phyloP scores from a whole-genome alignment of 2,888 invertebrate species.

The Gisinianus flammeolus region DNA sequence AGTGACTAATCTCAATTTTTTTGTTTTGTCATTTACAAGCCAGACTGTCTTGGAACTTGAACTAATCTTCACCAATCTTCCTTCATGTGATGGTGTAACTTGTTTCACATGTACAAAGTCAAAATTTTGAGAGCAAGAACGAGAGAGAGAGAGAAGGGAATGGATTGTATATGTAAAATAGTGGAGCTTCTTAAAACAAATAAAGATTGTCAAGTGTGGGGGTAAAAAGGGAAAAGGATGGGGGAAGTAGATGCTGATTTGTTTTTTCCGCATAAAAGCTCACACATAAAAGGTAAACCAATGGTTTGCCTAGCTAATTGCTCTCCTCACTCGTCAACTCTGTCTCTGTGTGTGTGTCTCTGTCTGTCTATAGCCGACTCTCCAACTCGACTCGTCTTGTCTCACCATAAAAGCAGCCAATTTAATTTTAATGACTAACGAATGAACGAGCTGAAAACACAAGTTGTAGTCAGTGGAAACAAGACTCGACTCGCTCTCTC shows the following conservation, averaged over 20 bases:
- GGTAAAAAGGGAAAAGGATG: neutral
- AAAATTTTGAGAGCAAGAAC: too few species aligned
- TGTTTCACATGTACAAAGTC: too few species aligned
- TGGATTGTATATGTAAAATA: slow-evolving; percentile 5
- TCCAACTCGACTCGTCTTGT: neutral
- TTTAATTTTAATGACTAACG: slow-evolving; percentile 34
- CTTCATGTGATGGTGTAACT: too few species aligned
- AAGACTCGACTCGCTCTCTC: neutral
- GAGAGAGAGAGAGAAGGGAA: too few species aligned
- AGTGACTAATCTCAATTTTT: too few species aligned
- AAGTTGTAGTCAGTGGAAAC: neutral
- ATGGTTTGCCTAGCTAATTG: slow-evolving; percentile 29
- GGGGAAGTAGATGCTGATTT: neutral
- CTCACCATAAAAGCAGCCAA: slow-evolving; percentile 22
- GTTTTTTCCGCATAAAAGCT: neutral
- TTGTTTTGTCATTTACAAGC: too few species aligned
- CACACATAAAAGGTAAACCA: slow-evolving; percentile 20
- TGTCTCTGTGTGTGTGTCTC: neutral
- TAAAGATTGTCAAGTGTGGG: too few species aligned
- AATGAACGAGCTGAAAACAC: slow-evolving; percentile 23
- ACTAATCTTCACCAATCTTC: too few species aligned
- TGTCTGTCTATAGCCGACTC: neutral
- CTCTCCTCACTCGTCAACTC: slow-evolving; percentile 30
- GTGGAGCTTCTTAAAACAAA: neutral
- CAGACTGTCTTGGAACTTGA: too few species aligned